These are phyloP conservation scores for Liposcelis brunnea DNA, from an alignment of 2,888 invertebrate species.

Conservation along the genomic window DNA sequence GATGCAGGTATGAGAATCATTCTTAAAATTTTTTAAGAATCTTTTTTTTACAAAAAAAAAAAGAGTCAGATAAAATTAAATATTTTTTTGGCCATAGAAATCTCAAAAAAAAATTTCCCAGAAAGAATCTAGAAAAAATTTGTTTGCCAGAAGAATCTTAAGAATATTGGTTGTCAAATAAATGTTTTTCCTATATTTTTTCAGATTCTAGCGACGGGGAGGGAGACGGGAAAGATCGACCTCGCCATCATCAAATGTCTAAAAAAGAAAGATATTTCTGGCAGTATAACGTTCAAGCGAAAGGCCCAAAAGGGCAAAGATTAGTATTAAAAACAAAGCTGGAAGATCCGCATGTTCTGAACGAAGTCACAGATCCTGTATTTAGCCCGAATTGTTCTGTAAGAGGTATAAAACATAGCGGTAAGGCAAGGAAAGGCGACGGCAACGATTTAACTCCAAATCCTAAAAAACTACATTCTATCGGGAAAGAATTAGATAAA, in stretches of 20 bases:
- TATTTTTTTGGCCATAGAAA: too few relatives aligned
- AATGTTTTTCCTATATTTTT: too few relatives aligned
- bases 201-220: slow-evolving; percentile 25
- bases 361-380: slow-evolving; percentile 87
- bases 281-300: slow-evolving; percentile 98
- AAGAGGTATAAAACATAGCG: slow-evolving; percentile 76
- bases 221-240: slow-evolving; percentile 13
- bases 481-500: slow-evolving; percentile 84
- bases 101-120: too few relatives aligned
- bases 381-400: slow-evolving; percentile 85
- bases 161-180: too few relatives aligned
- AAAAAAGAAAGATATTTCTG: slow-evolving; percentile 85
- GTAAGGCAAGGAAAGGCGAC: slow-evolving; percentile 89
- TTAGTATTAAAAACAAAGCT: slow-evolving; percentile 67
- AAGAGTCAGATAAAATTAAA: too few relatives aligned
- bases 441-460: slow-evolving; percentile 95
- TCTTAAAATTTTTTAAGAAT: too few relatives aligned
- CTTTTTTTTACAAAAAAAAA: too few relatives aligned
- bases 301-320: slow-evolving; percentile 90
- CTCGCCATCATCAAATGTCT: slow-evolving; percentile 14
- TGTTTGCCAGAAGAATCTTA: too few relatives aligned
- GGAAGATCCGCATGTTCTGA: slow-evolving; percentile 81
- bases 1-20: slow-evolving; percentile 59
- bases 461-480: slow-evolving; percentile 73
- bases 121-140: too few relatives aligned